These are phyloP conservation scores for Garra rufa DNA, from an alignment of 2,113 vertebrate species.

Conservation along the genomic window DNA sequence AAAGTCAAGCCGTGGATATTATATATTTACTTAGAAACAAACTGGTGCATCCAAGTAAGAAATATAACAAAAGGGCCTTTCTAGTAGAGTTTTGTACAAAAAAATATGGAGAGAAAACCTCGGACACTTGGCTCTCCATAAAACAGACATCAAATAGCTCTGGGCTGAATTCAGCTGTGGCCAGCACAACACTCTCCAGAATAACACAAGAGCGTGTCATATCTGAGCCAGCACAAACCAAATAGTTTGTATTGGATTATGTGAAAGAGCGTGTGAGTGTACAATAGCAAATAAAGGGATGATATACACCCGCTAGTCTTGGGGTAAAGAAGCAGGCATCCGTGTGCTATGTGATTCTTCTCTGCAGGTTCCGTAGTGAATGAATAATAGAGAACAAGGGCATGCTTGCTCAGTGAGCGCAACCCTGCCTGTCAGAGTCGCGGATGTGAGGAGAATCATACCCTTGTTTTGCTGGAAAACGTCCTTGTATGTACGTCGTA, in stretches of 20 bases:
- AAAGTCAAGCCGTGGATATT: neutral
- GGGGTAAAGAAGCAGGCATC: neutral
- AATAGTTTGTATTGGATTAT: slow-evolving; percentile 32
- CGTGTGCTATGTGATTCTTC: slow-evolving; percentile 24
- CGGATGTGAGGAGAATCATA: slow-evolving; percentile 42
- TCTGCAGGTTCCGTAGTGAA: slow-evolving; percentile 39
- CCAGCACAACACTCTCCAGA: slow-evolving; percentile 23
- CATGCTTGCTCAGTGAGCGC: slow-evolving; percentile 37
- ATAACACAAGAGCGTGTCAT: slow-evolving; percentile 21
- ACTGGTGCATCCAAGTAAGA: neutral
- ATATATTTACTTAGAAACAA: neutral
- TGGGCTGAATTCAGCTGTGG: slow-evolving; percentile 35
- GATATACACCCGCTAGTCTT: slow-evolving; percentile 27
- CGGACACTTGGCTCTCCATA: slow-evolving; percentile 23
- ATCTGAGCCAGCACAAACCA: slow-evolving; percentile 33
- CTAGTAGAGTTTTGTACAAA: neutral
- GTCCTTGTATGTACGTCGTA: slow-evolving; percentile 36
- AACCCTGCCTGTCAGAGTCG: slow-evolving; percentile 32
- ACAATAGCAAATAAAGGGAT: slow-evolving; percentile 35
- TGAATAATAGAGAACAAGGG: slow-evolving; percentile 53
- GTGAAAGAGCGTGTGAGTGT: slow-evolving; percentile 3
- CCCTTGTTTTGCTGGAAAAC: slow-evolving; percentile 37
- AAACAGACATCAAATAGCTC: slow-evolving; percentile 39
- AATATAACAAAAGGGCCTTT: neutral
- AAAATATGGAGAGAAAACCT: slow-evolving; percentile 9